phyloP scores from a whole-genome alignment of 2,113 vertebrate genomes.

The Carollia perspicillata region DNA sequence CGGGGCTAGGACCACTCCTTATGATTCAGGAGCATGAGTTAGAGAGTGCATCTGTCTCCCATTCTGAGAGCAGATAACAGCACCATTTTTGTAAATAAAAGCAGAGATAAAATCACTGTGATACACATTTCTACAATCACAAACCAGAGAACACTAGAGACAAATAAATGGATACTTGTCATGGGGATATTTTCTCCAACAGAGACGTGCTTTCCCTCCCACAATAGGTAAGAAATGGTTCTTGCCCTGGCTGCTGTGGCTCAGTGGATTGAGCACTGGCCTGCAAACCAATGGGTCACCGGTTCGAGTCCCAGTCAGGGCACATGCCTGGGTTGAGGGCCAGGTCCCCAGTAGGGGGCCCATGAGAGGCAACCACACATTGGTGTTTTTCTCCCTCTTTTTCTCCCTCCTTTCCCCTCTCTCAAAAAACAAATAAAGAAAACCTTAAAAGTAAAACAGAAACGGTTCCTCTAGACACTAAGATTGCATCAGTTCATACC shows the following conservation, averaged over 20 bases:
- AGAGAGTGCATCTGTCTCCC: not conserved
- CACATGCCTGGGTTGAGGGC: no score
- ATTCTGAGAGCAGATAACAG: not conserved
- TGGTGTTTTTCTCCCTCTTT: no score
- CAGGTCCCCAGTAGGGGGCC: no score
- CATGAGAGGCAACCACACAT: no score
- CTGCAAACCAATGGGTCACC: no score
- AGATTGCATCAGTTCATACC: slow-evolving; percentile 31
- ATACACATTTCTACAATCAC: not conserved
- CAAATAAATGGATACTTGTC: not conserved
- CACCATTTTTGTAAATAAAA: slow-evolving; percentile 32
- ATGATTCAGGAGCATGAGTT: slow-evolving; percentile 14
- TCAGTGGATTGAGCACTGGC: no score
- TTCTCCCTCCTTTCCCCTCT: no score
- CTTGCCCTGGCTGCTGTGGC: no score
- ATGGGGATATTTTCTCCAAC: not conserved
- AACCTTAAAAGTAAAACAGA: not conserved
- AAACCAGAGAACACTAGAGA: not conserved
- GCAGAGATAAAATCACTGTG: not conserved
- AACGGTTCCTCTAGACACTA: slow-evolving; percentile 20
- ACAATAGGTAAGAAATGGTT: slow-evolving; percentile 1
- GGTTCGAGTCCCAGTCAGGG: no score
- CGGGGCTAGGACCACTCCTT: not conserved
- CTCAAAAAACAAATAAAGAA: no score
- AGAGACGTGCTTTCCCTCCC: not conserved